A percentile compares a stretch with the other conserved stretches of the same genome.
phyloP scores from a whole-genome alignment of 2,113 vertebrate species.

The Otolemur garnettii region DNA sequence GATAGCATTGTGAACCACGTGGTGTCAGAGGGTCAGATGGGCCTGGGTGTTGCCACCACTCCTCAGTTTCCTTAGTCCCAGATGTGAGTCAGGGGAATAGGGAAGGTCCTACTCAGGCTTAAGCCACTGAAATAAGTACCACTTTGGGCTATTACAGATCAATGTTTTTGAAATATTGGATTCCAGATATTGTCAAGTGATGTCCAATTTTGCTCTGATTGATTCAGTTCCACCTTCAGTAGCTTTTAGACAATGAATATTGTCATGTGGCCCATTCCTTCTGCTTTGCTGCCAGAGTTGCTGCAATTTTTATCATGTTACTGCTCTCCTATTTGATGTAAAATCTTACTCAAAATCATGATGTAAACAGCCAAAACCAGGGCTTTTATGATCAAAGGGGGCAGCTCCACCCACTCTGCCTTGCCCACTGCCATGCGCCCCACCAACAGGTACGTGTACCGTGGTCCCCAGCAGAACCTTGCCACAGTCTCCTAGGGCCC shows the following conservation, averaged over 20 bases:
- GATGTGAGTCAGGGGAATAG: background rate
- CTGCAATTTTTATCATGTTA: background rate
- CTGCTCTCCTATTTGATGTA: background rate
- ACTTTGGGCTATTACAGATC: background rate
- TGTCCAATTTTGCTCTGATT: background rate
- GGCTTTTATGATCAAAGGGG: background rate
- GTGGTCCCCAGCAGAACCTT: background rate
- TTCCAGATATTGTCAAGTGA: background rate
- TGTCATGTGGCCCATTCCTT: background rate
- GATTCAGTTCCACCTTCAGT: conserved; percentile 12
- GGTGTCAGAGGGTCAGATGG: background rate
- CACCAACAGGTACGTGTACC: background rate
- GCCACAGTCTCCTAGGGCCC: background rate
- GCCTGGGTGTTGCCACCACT: background rate
- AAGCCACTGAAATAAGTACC: background rate
- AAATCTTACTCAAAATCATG: background rate
- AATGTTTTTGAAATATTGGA: background rate
- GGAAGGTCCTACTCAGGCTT: background rate
- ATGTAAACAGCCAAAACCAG: background rate
- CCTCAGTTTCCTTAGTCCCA: background rate
- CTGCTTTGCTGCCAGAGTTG: background rate
- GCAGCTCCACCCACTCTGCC: background rate
- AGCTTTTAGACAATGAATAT: background rate
- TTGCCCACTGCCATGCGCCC: background rate
- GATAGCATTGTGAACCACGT: background rate